These are phyloP conservation scores for Tonatia bakeri DNA, from an alignment of 2,113 vertebrate species.

Conservation along the genomic window DNA sequence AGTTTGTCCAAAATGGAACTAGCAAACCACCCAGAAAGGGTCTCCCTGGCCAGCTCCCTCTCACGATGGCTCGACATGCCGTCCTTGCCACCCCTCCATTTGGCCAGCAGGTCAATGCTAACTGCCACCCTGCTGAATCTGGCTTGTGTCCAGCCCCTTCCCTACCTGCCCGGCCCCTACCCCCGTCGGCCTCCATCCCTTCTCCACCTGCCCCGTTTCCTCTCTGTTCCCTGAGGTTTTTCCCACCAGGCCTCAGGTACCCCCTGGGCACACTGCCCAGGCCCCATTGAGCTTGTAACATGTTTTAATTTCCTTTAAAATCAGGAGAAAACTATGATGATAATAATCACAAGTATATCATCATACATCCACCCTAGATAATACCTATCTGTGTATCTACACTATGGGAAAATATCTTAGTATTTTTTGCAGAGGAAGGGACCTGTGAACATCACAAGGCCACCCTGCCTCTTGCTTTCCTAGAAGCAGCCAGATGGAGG, in stretches of 20 bases:
- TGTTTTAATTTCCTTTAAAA: background rate
- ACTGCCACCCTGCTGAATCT: background rate
- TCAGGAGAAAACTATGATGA: background rate
- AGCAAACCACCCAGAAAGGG: rapidly evolving
- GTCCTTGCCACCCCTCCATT: background rate
- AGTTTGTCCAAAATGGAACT: background rate
- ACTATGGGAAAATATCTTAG: background rate
- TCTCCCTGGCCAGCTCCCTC: background rate
- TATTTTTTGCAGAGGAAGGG: no score
- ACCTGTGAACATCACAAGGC: background rate
- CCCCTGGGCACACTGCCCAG: background rate
- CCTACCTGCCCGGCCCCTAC: rapidly evolving
- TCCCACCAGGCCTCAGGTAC: background rate
- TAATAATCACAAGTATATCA: background rate
- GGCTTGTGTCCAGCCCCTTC: background rate
- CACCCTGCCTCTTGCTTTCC: background rate
- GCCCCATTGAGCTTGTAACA: background rate
- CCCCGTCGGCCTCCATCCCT: background rate
- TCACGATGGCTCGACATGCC: rapidly evolving
- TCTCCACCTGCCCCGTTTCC: background rate
- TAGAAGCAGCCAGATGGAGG: background rate
- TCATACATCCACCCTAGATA: background rate
- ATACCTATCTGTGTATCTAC: rapidly evolving
- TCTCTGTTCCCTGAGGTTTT: background rate
- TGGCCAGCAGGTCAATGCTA: background rate